phyloP scores from a whole-genome alignment of 1,140 invertebrate genomes.

The Stegodyphus dumicola region DNA sequence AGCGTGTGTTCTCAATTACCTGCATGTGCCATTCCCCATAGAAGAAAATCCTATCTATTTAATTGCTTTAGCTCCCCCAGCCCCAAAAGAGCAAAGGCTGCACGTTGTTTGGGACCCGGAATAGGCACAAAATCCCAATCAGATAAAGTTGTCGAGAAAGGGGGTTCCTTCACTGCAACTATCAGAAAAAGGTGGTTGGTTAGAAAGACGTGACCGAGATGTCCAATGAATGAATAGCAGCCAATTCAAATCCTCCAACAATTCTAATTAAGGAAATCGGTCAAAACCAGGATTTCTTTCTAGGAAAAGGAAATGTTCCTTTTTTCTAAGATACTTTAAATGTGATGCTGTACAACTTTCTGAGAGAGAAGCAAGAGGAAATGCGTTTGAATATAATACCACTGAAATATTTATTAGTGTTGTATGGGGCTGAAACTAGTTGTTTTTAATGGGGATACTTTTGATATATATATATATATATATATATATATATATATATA shows the following conservation, averaged over 20 bases:
- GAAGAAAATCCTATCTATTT: constrained; percentile 48
- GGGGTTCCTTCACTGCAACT: not conserved
- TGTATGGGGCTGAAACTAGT: too few relatives aligned
- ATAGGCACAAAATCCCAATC: constrained; percentile 40
- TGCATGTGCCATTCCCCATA: constrained; percentile 4
- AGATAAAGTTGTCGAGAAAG: constrained; percentile 46
- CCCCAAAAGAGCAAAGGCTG: constrained; percentile 6
- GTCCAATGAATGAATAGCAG: constrained; percentile 5
- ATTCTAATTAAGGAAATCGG: constrained; percentile 24
- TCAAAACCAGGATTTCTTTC: not conserved
- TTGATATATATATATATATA: too few relatives aligned
- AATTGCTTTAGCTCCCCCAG: constrained; percentile 29
- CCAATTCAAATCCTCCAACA: constrained; percentile 38
- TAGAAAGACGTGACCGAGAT: constrained; percentile 27
- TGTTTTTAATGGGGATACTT: too few relatives aligned
- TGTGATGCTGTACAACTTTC: too few relatives aligned
- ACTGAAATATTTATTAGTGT: too few relatives aligned
- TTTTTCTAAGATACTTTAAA: too few relatives aligned
- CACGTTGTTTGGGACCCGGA: constrained; percentile 37
- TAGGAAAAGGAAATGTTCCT: too few relatives aligned
- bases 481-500: too few relatives aligned
- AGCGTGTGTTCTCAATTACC: constrained; percentile 54
- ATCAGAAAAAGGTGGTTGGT: constrained; percentile 10
- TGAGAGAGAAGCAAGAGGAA: too few relatives aligned
- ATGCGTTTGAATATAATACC: too few relatives aligned